These are phyloP conservation scores for Tetranychus truncatus DNA, from an alignment of 2,888 invertebrate genomes.

Conservation along the genomic window DNA sequence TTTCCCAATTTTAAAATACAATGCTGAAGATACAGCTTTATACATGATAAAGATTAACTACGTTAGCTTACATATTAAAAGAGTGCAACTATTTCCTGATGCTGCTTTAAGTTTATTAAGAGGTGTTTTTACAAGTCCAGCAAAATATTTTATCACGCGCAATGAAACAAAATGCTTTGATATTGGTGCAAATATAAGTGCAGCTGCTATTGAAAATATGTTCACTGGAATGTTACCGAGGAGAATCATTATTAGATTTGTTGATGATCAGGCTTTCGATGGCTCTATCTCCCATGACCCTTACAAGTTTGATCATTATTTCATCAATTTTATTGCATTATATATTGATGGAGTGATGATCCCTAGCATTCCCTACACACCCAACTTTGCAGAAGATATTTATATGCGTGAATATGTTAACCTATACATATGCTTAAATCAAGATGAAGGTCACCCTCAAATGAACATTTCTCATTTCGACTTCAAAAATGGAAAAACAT, in stretches of 20 bases:
- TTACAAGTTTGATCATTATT: background rate
- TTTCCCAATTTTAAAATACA: background rate
- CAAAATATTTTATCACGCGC: background rate
- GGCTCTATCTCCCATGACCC: background rate
- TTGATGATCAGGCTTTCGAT: background rate
- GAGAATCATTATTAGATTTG: background rate
- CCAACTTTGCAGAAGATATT: background rate
- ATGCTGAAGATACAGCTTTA: background rate
- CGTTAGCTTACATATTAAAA: background rate
- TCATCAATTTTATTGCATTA: background rate
- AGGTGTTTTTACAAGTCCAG: background rate
- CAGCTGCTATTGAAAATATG: background rate
- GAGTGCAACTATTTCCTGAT: background rate
- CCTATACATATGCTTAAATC: background rate
- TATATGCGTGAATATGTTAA: background rate
- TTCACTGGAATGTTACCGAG: constrained; percentile 6
- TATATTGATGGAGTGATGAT: background rate
- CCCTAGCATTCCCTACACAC: background rate
- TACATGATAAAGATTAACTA: background rate
- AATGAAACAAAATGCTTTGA: background rate
- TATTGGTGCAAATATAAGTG: background rate
- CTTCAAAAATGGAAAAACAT: background rate
- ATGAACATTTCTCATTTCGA: background rate
- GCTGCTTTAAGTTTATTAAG: background rate
- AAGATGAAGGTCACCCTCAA: background rate